Base-by-base conservation (phyloP, 2,888 invertebrate species). In the Cheilosia urbana region DNA sequence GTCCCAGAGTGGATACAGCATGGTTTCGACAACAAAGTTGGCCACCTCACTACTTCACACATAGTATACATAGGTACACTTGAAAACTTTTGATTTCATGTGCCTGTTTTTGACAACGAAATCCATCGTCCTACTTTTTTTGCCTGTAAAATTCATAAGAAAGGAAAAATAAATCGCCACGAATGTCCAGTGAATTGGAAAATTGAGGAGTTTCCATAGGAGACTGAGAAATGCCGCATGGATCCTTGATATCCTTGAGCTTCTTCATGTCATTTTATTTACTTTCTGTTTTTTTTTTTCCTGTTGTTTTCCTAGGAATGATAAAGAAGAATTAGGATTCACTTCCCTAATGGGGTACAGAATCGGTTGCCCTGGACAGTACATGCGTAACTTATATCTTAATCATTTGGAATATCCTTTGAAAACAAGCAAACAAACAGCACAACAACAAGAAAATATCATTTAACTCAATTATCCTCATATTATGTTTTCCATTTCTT, bases 141-240 rank as follows among this genome's bases (percentile, higher is more conserved):
- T 27, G 0, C 6, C 45, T 30, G 15, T 15, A 55, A 55, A 78
- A 47, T 63, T 71, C 55, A 69, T 27, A 55, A 62, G 40, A 34
- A 71, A 42, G 21, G n/a, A 19, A 63, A 65, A 68, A 68, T 37
- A 58, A 57, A 79, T 49, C 34, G 42, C 58, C 71, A 80, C 60
- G 47, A 71, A 76, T 80, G 80, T 81, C 85, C 85, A 85, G 72
- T 85, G 80, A 85, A 77, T 85, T 68, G 76, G 81, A 85, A 85
- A 81, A 77, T 76, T 72, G 81, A 81, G 66, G 76, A 76, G 81
- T 85, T 72, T 72, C 85, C 76, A 85, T 68, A 60, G 81, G 81
- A 81, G 68, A 81, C 76, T 60, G 66, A 66, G 51, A 77, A 76
- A 76, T 76, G 58, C 66, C 71, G 60, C 63, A 63, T 81, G 76